Base-by-base conservation (phyloP, 1,140 invertebrate genomes). In the Drosophila elegans region DNA sequence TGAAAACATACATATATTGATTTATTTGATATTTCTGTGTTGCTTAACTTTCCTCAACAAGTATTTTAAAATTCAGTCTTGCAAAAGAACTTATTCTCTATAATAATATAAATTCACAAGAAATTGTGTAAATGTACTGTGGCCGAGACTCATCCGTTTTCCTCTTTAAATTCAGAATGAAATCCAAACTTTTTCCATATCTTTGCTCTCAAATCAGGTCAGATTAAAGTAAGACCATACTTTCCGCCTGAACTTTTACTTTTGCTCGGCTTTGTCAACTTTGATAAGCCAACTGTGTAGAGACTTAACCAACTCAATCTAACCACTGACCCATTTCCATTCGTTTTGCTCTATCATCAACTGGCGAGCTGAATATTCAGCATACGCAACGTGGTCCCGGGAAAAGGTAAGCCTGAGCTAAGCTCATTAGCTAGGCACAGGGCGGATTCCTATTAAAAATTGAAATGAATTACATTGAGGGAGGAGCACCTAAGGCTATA, bases 381-480 rank as follows among this genome's bases (percentile, higher is more conserved):
- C 69, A 85, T 85, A 85, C 82, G 82, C 64, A 54, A 36, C 44
- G 51, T 74, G 63, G 67, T 46, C 38, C 57, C 48, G 46, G 53
- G 48, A 11, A 60, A 46, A 82, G 54, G 52, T 59, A 80, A 73
- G 72, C 66, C 68, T 13, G 44, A 67, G 55, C 71, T 88, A 88
- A 86, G 83, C 83, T 86, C 53, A 86, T 86, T 83, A 88, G 51
- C 69, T 63, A 73, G 62, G 55, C 68, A 48, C 60, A 34, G 45
- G 62, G 64, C 44, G 59, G 60, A 56, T 61, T 78, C 60, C 74
- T 48, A 80, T 86, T 86, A 81, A 85, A 78, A 74, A 71, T 78
- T 68, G 49, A 80, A 68, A 78, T 79, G 56, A 79, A 75, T 63
- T 59, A 53, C 44, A 38, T 27, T 32, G 13, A 16, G 11, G 29